A percentile compares a stretch with the other conserved stretches of the same genome.
Evolutionary conservation across 2,888 invertebrate species (phyloP).

Genomic region (Phragmatobia fuliginosa): DNA sequence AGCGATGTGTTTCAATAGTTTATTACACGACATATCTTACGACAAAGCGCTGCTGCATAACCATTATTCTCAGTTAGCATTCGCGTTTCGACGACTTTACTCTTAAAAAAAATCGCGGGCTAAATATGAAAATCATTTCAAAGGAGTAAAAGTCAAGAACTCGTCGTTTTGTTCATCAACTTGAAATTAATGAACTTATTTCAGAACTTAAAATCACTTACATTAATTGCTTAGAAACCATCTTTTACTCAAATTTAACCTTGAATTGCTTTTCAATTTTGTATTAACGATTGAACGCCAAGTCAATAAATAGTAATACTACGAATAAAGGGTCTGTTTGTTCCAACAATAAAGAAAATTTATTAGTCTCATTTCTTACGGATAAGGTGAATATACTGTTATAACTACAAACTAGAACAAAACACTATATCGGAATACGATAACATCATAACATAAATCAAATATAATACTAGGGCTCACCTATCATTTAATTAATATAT

Average conservation of each 20-base stretch:
- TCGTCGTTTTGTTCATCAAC: background rate
- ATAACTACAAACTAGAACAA: conserved; percentile 15
- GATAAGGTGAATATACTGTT: conserved; percentile 8
- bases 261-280: background rate
- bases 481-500: conserved; percentile 58
- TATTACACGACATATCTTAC: too few relatives aligned
- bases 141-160: too few relatives aligned
- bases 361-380: background rate
- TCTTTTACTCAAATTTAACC: background rate
- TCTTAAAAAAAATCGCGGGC: too few relatives aligned
- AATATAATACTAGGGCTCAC: conserved; percentile 41
- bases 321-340: background rate
- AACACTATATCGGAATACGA: conserved; percentile 19
- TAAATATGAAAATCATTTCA: too few relatives aligned
- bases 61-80: too few relatives aligned
- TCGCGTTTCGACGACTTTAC: too few relatives aligned
- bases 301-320: too few relatives aligned
- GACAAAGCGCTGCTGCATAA: too few relatives aligned
- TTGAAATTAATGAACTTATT: background rate
- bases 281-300: background rate
- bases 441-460: conserved; percentile 46
- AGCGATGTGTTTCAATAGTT: too few relatives aligned
- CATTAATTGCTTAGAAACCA: too few relatives aligned
- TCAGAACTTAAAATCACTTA: background rate
- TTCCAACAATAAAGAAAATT: background rate